Evolutionary conservation across 2,797 vertebrate genomes (phyloP), one percentile per base, ranked within the genome.

Genomic region (Diceros bicornis): DNA sequence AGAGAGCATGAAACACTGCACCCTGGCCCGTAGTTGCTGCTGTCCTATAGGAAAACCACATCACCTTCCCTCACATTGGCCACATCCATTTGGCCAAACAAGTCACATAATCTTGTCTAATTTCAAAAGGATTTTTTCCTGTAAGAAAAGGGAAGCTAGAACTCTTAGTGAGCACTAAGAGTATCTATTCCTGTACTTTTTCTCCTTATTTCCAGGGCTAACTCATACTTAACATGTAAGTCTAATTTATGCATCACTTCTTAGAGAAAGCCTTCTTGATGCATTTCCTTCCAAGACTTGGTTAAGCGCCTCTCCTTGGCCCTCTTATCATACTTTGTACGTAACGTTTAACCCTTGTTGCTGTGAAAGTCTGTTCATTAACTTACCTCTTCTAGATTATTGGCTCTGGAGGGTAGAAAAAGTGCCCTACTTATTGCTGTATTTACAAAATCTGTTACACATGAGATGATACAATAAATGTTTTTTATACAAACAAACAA

Each of bases 1-100:
- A 72, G 10, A 17, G 2, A 88, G 1, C 2, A 23, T 4, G 37
- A 4, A 29, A 29, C 11, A 44, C 1, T 7, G 3, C 2, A 52
- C 5, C 8, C 2, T 34, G 12, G 0, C 14, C 7, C 4, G 72
- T 27, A 34, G 10, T 29, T 79, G 29, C 27, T 57, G 87, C 57
- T 75, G 0, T 55, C 29, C 59, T 32, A 1, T 13, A 14, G 2
- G 2, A 61, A 86, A 83, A 21, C 18, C 21, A 32, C 13, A 10
- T 23, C 3, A 34, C 9, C 0, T 57, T 44, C 4, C 4, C 57
- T 82, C 23, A 68, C 6, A 32, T 0, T 34, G 32, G 18, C 20
- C 61, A 59, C 11, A 59, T 37, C 3, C 6, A 41, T 4, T 89
- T 85, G 13, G 7, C 14, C 20, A 74, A 72, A 11, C 0, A 85